These are phyloP conservation scores for Meriones unguiculatus DNA, from an alignment of 2,113 vertebrate species.

Conservation along the genomic window DNA sequence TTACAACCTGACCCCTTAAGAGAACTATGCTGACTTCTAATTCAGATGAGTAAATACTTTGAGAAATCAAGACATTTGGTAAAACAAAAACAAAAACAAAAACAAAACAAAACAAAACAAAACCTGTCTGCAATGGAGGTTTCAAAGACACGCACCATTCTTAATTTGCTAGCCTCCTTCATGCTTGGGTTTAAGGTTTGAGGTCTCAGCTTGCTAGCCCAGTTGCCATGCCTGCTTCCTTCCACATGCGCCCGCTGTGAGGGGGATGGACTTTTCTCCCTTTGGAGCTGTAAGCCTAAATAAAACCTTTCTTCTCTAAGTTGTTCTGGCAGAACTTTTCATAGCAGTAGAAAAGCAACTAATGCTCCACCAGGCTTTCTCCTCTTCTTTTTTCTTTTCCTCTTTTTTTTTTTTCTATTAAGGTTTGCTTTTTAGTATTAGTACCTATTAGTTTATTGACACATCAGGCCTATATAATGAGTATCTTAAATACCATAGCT, in stretches of 20 bases:
- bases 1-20: conserved; percentile 1
- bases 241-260: not conserved
- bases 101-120: too few species aligned
- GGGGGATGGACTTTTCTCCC: too few species aligned
- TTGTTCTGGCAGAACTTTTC: not conserved
- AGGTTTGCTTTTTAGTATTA: not conserved
- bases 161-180: not conserved
- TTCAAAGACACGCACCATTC: not conserved
- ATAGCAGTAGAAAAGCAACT: not conserved
- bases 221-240: not conserved
- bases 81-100: not conserved
- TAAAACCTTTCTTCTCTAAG: not conserved
- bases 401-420: not conserved
- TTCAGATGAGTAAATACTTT: not conserved
- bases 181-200: not conserved
- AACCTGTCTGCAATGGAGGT: not conserved
- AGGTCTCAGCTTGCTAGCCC: not conserved
- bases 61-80: not conserved
- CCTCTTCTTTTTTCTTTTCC: not conserved
- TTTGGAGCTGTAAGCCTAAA: not conserved
- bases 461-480: not conserved
- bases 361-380: not conserved
- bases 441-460: not conserved
- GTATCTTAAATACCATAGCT: conserved; percentile 11
- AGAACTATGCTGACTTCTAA: not conserved